Evolutionary conservation across 2,888 invertebrate species (phyloP), one percentile per base, ranked within the genome.

Genomic region (Cryptocephalus moraei): DNA sequence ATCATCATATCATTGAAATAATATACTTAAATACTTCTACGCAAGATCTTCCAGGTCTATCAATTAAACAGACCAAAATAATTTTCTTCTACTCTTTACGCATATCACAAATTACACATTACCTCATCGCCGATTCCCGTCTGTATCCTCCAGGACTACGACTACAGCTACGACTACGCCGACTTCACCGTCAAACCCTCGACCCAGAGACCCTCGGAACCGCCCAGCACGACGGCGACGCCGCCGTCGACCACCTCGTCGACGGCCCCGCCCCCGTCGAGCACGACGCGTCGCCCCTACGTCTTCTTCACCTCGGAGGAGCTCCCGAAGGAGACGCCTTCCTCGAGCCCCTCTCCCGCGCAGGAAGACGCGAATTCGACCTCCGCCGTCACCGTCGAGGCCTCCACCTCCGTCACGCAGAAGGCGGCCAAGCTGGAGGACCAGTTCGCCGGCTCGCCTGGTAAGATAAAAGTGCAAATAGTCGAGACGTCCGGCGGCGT

Each of bases 111-210:
- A 36, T 12, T n/a, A 6, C 6, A 36, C 4, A 4, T 36, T 36
- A 6, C 12, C 22, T 22, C 22, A 22, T 22, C 6, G 6, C 22
- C 22, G 22, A 22, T 22, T 22, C n/a, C n/a, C 6, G 22, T 22
- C 14, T 33, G 42, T 39, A 46, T 45, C 47, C 78, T 75, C 32
- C 71, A 84, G 84, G 82, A 81, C 62, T 83, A 82, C 56, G 83
- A 85, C 68, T 84, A 84, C 62, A 77, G 79, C 44, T 85, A 85
- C 63, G 84, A 85, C 64, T 83, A 84, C 59, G 74, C 80, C 4
- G 84, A 84, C 61, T 78, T 84, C 67, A 85, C 84, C 13, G 72
- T 82, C 61, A 84, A 82, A 69, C 83, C 83, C 31, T 55, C 56
- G 12, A 46, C 58, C 53, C 58, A 61, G 6, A 56, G 53, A 47